Evolutionary conservation across 1,140 invertebrate genomes (phyloP).

Genomic region (Drosophila equinoxialis): DNA sequence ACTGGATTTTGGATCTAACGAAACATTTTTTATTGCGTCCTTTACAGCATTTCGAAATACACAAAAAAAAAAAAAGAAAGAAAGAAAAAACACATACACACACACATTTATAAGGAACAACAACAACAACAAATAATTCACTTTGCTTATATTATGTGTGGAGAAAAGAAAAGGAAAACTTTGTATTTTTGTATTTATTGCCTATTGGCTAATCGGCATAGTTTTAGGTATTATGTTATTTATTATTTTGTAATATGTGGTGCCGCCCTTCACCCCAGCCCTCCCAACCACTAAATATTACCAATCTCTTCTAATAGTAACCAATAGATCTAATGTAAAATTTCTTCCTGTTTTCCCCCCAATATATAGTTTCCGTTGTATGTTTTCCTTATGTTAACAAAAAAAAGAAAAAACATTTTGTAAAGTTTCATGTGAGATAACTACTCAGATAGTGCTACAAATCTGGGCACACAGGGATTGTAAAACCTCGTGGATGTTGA

Average conservation of each 20-base stretch:
- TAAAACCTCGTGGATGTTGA: slow-evolving; percentile 23
- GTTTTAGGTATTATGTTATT: slow-evolving; percentile 13
- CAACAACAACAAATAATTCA: not conserved
- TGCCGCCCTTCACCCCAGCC: slow-evolving; percentile 11
- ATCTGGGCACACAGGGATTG: slow-evolving; percentile 24
- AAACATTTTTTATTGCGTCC: slow-evolving; percentile 53
- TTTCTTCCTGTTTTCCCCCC: slow-evolving; percentile 40
- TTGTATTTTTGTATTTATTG: slow-evolving; percentile 51
- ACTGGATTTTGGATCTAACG: slow-evolving; percentile 39
- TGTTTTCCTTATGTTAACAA: slow-evolving; percentile 39
- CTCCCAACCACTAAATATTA: too few species aligned
- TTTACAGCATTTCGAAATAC: slow-evolving; percentile 38
- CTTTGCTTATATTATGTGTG: slow-evolving; percentile 18
- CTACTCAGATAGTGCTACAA: slow-evolving; percentile 12
- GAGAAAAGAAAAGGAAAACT: not conserved
- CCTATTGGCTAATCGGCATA: slow-evolving; percentile 14
- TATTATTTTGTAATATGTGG: slow-evolving; percentile 40
- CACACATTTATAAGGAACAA: slow-evolving; percentile 3
- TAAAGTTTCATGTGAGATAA: slow-evolving; percentile 44
- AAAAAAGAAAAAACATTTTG: slow-evolving; percentile 33
- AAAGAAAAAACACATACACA: not conserved
- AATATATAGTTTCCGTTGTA: slow-evolving; percentile 25
- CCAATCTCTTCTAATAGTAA: slow-evolving; percentile 18
- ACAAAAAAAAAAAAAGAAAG: not conserved
- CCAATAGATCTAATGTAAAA: slow-evolving; percentile 54